These are phyloP conservation scores for Brachyhypopomus gauderio DNA, from an alignment of 2,113 vertebrate species.

Conservation along the genomic window DNA sequence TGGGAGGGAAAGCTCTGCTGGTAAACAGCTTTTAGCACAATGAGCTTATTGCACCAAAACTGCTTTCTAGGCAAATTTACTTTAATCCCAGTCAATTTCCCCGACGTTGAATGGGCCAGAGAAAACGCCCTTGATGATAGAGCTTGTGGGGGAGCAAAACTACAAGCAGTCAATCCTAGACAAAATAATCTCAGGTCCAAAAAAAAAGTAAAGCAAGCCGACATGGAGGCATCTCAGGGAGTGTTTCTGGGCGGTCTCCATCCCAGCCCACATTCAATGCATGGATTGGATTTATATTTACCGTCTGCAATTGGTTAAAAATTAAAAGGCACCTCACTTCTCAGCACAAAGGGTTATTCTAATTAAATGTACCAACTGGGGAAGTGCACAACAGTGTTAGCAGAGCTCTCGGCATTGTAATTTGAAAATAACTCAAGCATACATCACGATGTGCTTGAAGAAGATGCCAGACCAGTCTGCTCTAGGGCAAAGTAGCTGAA, in stretches of 20 bases:
- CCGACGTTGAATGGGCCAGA: constrained; percentile 44
- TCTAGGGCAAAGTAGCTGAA: neutral
- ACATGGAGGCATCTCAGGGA: neutral
- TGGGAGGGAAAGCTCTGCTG: constrained; percentile 27
- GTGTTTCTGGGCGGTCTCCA: neutral
- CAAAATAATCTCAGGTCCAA: constrained; percentile 18
- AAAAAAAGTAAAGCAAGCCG: neutral
- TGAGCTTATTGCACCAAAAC: constrained; percentile 60
- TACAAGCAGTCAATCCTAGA: constrained; percentile 8
- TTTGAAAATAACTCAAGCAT: neutral
- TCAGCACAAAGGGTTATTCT: neutral
- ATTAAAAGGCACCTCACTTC: constrained; percentile 13
- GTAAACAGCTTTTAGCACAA: constrained; percentile 62
- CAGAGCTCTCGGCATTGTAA: neutral
- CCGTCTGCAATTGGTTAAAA: neutral
- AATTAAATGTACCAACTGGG: neutral
- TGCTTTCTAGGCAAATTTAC: constrained; percentile 55
- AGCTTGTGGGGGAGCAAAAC: constrained; percentile 33
- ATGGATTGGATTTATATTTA: neutral
- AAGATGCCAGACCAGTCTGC: neutral
- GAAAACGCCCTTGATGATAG: constrained; percentile 43
- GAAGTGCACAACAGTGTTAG: constrained; percentile 11
- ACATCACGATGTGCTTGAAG: neutral
- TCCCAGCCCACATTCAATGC: neutral
- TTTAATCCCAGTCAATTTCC: constrained; percentile 63